Conservation (phyloP, 92 coral and sea anemone species). For the Blastomussa wellsi region DNA sequence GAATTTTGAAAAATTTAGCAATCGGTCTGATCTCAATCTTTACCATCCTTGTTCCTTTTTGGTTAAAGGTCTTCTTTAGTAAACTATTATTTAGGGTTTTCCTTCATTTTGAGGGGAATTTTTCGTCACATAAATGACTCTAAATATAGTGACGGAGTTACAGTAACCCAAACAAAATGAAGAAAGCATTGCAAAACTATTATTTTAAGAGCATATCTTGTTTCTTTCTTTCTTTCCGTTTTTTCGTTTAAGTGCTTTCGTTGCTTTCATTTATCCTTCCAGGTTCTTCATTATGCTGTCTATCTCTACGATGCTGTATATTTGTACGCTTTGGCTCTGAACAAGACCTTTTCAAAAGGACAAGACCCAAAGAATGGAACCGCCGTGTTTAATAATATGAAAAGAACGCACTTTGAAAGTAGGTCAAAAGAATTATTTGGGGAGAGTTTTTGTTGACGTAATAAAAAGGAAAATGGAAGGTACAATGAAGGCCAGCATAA, state of each 20-base stretch:
- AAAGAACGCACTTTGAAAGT: conserved; percentile 65
- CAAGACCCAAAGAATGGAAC: conserved; percentile 65
- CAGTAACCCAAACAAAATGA: not conserved
- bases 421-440: conserved; percentile 9
- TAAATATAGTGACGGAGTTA: too few relatives aligned
- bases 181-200: too few relatives aligned
- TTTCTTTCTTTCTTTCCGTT: not conserved
- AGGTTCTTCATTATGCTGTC: conserved; percentile 64
- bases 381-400: conserved; percentile 52
- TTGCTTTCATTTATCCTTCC: not conserved
- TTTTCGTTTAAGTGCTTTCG: not conserved
- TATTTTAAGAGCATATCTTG: too few relatives aligned
- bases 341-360: conserved; percentile 65
- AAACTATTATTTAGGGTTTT: too few relatives aligned
- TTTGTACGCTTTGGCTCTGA: conserved; percentile 78
- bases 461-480: not conserved
- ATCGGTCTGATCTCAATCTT: too few relatives aligned
- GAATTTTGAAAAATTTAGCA: too few relatives aligned
- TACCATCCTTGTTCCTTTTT: too few relatives aligned
- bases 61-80: too few relatives aligned
- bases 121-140: not conserved
- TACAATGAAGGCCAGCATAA: too few relatives aligned
- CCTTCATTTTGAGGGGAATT: too few relatives aligned
- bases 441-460: not conserved
- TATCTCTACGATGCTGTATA: conserved; percentile 75